phyloP scores from a whole-genome alignment of 2,113 vertebrate species.

The Hucho hucho region DNA sequence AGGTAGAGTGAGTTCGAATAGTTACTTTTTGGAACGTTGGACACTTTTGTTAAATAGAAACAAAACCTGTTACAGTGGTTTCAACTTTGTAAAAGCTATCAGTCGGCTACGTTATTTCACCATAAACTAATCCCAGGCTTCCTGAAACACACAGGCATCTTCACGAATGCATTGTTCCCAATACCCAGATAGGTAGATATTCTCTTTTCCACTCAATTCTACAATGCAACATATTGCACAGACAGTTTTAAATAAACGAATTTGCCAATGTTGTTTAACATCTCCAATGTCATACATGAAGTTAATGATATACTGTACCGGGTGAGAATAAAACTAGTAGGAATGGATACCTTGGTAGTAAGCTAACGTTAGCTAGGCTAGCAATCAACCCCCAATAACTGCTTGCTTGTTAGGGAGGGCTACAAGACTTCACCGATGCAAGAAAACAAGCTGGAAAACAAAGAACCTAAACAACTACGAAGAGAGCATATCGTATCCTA shows the following conservation, averaged over 20 bases:
- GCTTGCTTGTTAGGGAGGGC: neutral
- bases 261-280: neutral
- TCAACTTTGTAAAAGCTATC: constrained; percentile 53
- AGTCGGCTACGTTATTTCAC: constrained; percentile 35
- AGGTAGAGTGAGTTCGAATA: constrained; percentile 8
- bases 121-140: constrained; percentile 9
- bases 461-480: constrained; percentile 2
- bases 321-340: neutral
- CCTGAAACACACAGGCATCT: neutral
- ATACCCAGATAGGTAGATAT: constrained; percentile 16
- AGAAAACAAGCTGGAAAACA: neutral
- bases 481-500: neutral
- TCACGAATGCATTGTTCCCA: constrained; percentile 63
- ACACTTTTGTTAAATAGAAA: constrained; percentile 13
- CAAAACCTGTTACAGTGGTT: constrained; percentile 57
- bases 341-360: no score
- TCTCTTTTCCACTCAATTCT: constrained; percentile 9
- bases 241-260: neutral
- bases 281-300: neutral
- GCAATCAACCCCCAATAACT: neutral
- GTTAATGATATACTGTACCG: neutral
- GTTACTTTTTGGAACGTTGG: neutral
- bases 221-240: neutral
- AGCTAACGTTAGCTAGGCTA: no score
- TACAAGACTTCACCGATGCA: neutral